These are phyloP conservation scores for Lagopus leucura DNA, from an alignment of 2,113 vertebrate genomes.

Conservation along the genomic window DNA sequence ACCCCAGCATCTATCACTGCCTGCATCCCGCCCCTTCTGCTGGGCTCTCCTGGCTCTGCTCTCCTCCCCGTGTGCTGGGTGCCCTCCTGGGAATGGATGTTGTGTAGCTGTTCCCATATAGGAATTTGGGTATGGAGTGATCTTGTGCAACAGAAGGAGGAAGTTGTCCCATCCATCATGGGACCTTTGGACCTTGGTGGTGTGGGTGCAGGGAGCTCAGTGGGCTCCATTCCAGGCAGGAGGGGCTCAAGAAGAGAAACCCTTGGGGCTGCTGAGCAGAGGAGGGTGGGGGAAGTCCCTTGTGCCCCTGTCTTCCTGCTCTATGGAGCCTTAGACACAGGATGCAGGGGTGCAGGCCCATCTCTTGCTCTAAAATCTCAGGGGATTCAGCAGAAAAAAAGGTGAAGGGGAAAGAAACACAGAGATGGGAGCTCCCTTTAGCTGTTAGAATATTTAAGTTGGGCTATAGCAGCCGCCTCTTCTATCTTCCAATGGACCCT, in stretches of 20 bases:
- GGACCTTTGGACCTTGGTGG: not conserved
- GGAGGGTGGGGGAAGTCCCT: not conserved
- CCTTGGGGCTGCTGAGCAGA: not conserved
- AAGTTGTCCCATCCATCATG: accelerated
- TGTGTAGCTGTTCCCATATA: not conserved
- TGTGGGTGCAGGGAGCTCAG: not conserved
- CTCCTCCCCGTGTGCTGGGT: accelerated
- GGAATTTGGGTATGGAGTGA: not conserved
- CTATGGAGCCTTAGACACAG: not conserved
- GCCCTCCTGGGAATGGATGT: not conserved
- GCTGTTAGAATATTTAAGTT: not conserved
- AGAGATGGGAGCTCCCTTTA: not conserved
- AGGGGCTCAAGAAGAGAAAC: accelerated
- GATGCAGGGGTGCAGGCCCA: accelerated
- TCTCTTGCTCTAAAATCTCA: not conserved
- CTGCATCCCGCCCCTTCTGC: conserved; percentile 34
- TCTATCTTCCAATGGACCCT: not conserved
- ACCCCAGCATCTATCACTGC: conserved; percentile 61
- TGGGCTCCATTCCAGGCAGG: not conserved
- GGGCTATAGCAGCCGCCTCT: not conserved
- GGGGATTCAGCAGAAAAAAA: not conserved
- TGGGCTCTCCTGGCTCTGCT: not conserved
- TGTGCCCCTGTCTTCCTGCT: not conserved
- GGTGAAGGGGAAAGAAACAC: not conserved
- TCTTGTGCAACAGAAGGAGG: not conserved